Evolutionary conservation across 2,888 invertebrate genomes (phyloP), one percentile per base, ranked within the genome.

Genomic region (Hirtodrosophila confusa): DNA sequence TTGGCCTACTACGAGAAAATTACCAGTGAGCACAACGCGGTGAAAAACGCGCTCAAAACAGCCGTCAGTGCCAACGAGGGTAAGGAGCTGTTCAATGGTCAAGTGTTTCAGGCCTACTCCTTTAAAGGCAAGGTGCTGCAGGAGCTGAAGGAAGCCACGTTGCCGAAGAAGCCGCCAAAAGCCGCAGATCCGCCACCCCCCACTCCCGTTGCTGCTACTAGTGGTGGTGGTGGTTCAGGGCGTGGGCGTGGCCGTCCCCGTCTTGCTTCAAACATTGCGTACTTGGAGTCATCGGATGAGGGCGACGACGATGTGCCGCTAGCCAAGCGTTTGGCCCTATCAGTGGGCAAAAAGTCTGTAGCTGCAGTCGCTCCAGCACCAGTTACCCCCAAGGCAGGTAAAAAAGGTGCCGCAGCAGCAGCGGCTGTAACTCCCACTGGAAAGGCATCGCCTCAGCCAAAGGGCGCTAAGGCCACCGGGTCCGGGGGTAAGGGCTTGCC

Each of bases 21-120:
- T 7, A 93, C 94, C 70, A 93, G 94, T 66, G 95, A 96, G 82
- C 94, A 95, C 78, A 93, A 94, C 83, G 94, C 93, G 62, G 93
- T 95, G 47, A 94, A 94, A 73, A 93, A 91, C 67, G 94, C 94
- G 64, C 88, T 95, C 0, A 94, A 94, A 83, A 75, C 69, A 2
- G 86, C 90, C 0, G 80, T 90, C 35, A 87, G 66, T 37, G 82
- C 88, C 5, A 93, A 93, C 48, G 93, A 94, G 7, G 94, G 94
- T 8, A 93, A 95, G 83, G 93, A 95, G 63, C 92, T 95, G 3
- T 94, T 94, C 86, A 94, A 93, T 87, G 94, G 95, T 3, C 94
- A 94, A 72, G 93, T 94, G 67, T 94, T 93, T 72, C 93, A 94
- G 4, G 94, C 94, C 0, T 94, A 94, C 83, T 94, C 94, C 60